A percentile compares a stretch with the other conserved stretches of the same genome.
phyloP scores from a whole-genome alignment of 64 coral and sea anemone genomes.

The Astreopora myriophthalma region DNA sequence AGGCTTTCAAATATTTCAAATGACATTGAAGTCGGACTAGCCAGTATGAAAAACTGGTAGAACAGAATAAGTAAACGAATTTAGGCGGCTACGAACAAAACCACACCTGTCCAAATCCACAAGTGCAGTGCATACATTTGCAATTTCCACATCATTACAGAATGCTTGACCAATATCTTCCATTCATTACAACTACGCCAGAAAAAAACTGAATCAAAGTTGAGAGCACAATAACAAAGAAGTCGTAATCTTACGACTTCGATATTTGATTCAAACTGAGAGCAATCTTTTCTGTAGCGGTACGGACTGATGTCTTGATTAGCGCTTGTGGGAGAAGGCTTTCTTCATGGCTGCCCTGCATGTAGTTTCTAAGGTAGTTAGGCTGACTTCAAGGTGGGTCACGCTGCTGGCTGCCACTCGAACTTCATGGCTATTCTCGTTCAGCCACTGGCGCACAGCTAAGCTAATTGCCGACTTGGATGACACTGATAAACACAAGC shows the following conservation, averaged over 20 bases:
- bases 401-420: no score
- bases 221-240: not conserved
- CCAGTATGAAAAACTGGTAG: not conserved
- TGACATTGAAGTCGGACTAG: not conserved
- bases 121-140: not conserved
- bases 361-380: not conserved
- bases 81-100: not conserved
- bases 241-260: not conserved
- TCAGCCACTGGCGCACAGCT: no score
- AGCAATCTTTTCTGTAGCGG: not conserved
- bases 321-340: not conserved
- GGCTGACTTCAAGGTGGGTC: not conserved
- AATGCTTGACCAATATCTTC: not conserved
- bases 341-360: not conserved
- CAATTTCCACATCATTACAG: not conserved
- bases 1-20: slow-evolving; percentile 12
- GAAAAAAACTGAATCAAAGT: no score
- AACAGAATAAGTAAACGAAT: not conserved
- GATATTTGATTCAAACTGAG: not conserved
- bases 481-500: not conserved
- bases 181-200: not conserved
- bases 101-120: not conserved
- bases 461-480: no score
- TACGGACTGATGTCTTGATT: not conserved
- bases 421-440: no score